Conservation (phyloP, 2,888 invertebrate genomes). For the Pyrgus malvae region DNA sequence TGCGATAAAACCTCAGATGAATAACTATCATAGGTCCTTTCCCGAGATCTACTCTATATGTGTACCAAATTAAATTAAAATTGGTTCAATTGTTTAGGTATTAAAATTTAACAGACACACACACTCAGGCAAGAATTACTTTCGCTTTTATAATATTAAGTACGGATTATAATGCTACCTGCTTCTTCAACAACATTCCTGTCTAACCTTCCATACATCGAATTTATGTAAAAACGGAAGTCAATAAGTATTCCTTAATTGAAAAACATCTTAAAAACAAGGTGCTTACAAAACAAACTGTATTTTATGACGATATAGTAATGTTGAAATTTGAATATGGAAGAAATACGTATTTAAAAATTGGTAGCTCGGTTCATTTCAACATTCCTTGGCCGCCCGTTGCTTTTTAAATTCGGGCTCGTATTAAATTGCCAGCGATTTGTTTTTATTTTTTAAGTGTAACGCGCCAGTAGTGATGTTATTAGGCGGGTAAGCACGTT, state of each 20-base stretch:
- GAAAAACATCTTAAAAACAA: conserved; percentile 36
- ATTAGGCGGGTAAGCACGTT: conserved; percentile 23
- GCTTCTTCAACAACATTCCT: conserved; percentile 25
- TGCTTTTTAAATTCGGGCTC: conserved; percentile 68
- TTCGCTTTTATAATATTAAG: no score
- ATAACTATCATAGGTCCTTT: no score
- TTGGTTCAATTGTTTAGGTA: no score
- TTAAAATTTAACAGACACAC: no score
- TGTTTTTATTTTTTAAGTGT: conserved; percentile 55
- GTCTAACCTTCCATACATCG: conserved; percentile 20
- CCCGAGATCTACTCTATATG: no score
- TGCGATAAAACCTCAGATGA: no score
- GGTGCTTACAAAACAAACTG: conserved; percentile 38
- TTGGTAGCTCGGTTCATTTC: conserved; percentile 70
- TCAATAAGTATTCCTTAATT: conserved; percentile 35
- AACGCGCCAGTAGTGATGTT: conserved; percentile 31
- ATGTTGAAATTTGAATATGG: conserved; percentile 48
- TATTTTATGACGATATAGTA: conserved; percentile 45
- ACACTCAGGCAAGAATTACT: no score
- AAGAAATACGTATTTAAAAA: conserved; percentile 59
- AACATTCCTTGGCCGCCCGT: conserved; percentile 65
- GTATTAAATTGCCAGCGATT: conserved; percentile 70
- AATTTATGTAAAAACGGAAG: conserved; percentile 50
- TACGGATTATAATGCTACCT: no score
- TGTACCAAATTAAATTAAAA: no score